Evolutionary conservation across 2,113 vertebrate species (phyloP).

Genomic region (Rhizomys pruinosus): DNA sequence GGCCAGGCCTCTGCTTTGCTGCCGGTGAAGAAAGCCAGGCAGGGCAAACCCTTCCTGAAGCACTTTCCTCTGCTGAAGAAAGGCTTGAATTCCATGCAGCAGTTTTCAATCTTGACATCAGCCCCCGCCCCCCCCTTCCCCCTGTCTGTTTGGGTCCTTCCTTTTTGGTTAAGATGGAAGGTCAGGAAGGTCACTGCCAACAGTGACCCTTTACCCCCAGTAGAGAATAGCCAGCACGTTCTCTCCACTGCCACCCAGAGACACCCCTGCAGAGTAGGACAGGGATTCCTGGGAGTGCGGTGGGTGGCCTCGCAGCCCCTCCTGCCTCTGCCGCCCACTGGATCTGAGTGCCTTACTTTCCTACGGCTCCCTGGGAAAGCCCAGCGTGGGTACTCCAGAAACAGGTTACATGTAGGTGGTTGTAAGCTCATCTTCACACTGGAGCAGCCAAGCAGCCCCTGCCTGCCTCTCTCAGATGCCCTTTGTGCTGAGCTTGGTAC

Average conservation of each 20-base stretch:
- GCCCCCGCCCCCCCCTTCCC: background rate
- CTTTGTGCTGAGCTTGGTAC: background rate
- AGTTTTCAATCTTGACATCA: background rate
- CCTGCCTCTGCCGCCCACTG: no score
- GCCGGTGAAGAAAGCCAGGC: background rate
- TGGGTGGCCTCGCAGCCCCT: background rate
- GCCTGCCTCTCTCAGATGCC: background rate
- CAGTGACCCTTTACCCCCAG: background rate
- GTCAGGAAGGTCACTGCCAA: background rate
- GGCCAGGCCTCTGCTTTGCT: no score
- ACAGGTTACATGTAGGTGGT: background rate
- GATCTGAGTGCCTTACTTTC: background rate
- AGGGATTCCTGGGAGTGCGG: rapidly evolving
- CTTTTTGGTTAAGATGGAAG: slow-evolving; percentile 2
- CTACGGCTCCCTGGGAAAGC: background rate
- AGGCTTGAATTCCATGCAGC: background rate
- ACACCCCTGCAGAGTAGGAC: rapidly evolving
- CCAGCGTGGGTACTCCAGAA: background rate
- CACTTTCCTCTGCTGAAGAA: background rate
- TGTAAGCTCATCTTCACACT: background rate
- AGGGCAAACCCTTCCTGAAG: rapidly evolving
- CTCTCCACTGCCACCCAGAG: background rate
- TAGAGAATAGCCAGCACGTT: no score
- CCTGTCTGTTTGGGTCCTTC: background rate
- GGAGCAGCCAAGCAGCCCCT: background rate